These are phyloP conservation scores for Sarotherodon lohbergeri DNA, from an alignment of 2,113 vertebrate genomes.

Conservation along the genomic window DNA sequence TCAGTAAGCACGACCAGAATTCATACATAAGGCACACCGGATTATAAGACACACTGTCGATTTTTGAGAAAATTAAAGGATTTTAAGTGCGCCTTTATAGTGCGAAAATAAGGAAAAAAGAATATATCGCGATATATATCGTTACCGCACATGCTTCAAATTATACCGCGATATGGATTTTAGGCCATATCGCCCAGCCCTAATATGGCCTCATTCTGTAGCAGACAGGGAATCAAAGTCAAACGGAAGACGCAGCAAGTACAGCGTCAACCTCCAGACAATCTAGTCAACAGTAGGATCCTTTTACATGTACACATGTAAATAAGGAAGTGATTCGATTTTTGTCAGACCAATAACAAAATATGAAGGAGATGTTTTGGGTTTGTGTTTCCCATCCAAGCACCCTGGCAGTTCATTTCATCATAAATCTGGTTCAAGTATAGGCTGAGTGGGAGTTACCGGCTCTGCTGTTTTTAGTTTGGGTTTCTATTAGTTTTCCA, in stretches of 20 bases:
- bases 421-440: background rate
- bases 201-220: background rate
- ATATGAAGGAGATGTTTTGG: background rate
- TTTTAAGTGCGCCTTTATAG: background rate
- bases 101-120: background rate
- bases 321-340: background rate
- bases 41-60: background rate
- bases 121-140: background rate
- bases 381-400: background rate
- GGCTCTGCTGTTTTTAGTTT: background rate
- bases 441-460: background rate
- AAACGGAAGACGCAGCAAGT: background rate
- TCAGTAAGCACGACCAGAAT: background rate
- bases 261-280: background rate
- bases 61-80: background rate
- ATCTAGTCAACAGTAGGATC: background rate
- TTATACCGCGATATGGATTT: background rate
- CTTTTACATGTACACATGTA: background rate
- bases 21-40: background rate
- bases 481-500: background rate
- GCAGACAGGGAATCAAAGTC: background rate
- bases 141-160: background rate
- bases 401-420: background rate
- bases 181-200: background rate
- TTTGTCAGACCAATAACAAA: background rate